Percentiles rank a stretch among this genome's conserved stretches.
Evolutionary conservation across 2,797 vertebrate genomes (phyloP).

Genomic region (Acestrorhynchus altus): DNA sequence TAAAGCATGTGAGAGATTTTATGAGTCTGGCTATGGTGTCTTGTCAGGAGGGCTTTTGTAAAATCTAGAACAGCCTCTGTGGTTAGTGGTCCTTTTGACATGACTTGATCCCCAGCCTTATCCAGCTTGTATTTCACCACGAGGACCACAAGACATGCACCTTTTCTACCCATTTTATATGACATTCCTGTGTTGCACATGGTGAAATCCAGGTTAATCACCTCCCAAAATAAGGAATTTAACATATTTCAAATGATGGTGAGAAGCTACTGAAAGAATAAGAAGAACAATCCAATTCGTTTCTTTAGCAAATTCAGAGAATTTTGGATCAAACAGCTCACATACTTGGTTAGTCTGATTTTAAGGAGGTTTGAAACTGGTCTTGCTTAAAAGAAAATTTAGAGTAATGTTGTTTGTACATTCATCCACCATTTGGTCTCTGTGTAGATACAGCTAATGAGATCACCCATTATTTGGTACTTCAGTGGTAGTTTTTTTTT

Average conservation of each 20-base stretch:
- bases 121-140: conserved; percentile 53
- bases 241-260: not conserved
- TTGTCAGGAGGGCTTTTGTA: conserved; percentile 39
- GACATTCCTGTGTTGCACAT: conserved; percentile 34
- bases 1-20: conserved; percentile 32
- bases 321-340: too few species aligned
- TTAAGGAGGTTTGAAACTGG: too few species aligned
- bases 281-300: too few species aligned
- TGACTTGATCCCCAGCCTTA: conserved; percentile 45
- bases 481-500: too few species aligned
- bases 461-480: too few species aligned
- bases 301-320: too few species aligned
- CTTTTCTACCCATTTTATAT: conserved; percentile 33
- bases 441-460: too few species aligned
- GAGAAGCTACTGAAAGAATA: not conserved
- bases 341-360: too few species aligned
- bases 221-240: not conserved
- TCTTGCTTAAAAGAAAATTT: too few species aligned
- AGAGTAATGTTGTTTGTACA: too few species aligned
- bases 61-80: conserved; percentile 41
- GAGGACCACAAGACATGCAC: conserved; percentile 50
- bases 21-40: conserved; percentile 25
- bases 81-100: conserved; percentile 40
- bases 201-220: conserved; percentile 26
- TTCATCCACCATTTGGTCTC: too few species aligned